Evolutionary conservation across 2,888 invertebrate species (phyloP), one percentile per base, ranked within the genome.

Genomic region (Cremastinae sp.): DNA sequence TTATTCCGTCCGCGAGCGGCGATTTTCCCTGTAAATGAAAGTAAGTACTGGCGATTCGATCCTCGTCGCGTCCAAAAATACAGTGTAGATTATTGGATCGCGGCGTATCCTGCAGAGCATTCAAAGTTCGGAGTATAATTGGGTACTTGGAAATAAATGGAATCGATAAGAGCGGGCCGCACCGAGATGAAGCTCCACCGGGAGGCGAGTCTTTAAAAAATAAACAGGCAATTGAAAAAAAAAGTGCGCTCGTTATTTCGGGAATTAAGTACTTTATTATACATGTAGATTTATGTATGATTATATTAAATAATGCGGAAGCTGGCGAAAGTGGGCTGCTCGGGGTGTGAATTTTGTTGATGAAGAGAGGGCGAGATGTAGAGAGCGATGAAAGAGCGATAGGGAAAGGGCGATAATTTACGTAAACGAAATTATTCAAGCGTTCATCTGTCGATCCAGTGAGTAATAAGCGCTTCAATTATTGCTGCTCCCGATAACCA

Each of bases 381-480:
- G 68, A 41, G 34, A 18, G 43, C 22, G 12, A 43, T 22, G 8
- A 12, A 41, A 5, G 41, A 12, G 12, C 2, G 51, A n/a, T n/a
- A n/a, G n/a, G n/a, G n/a, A n/a, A 20, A 20, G 4, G 49, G 22
- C 43, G 65, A 75, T 75, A 75, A 75, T 75, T 75, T 75, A 61
- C 75, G 75, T 54, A 75, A 75, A 66, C 75, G 71, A 71, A 75
- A 75, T 75, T 71, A 75, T 75, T 71, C 59, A 75, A 59, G 74
- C 66, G 65, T 61, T 75, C 70, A 71, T 66, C 65, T 36, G 62
- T 68, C 75, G 71, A 75, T 51, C 53, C 71, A 59, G 38, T 49
- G 75, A 68, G 62, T 66, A 71, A 62, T 75, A 58, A 75, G 56
- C 51, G 68, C 72, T 68, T 68, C 51, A 62, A 75, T 75, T 71